These are phyloP conservation scores for Rhagoletis pomonella DNA, from an alignment of 1,140 invertebrate species.

Conservation along the genomic window DNA sequence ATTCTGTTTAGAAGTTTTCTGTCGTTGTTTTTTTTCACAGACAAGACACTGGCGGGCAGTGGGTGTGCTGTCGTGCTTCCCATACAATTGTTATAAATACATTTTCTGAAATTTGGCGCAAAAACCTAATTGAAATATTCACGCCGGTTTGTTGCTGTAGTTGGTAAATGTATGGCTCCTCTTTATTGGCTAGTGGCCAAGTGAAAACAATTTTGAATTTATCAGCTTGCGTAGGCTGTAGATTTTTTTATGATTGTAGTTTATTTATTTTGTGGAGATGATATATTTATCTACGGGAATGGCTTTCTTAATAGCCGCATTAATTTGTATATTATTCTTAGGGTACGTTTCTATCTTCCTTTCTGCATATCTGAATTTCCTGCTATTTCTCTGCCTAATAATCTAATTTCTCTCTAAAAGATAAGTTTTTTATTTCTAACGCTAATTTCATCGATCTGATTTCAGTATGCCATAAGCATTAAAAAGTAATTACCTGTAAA, in stretches of 20 bases:
- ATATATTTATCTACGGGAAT: not conserved
- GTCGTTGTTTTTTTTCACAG: not conserved
- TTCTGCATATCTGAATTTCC: not conserved
- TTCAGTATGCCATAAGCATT: not conserved
- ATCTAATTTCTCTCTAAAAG: not conserved
- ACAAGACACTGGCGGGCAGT: not conserved
- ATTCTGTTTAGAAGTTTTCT: not conserved
- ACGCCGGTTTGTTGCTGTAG: not conserved
- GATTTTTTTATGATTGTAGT: not conserved
- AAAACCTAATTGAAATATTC: slow-evolving; percentile 21
- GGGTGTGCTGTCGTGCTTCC: not conserved
- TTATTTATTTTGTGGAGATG: not conserved
- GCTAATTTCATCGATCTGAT: not conserved
- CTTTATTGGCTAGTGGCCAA: not conserved
- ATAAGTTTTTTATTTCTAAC: slow-evolving; percentile 2
- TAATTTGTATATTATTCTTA: not conserved
- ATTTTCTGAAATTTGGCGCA: slow-evolving; percentile 15
- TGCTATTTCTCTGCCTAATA: not conserved
- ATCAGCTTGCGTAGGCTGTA: not conserved
- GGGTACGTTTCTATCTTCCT: too few relatives aligned
- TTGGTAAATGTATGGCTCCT: not conserved
- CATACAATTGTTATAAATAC: not conserved
- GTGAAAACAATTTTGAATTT: not conserved
- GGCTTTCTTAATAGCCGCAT: not conserved
- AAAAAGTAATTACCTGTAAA: slow-evolving; percentile 37